Base-by-base conservation (phyloP, 1,140 invertebrate species). In the Hesperophylax magnus region DNA sequence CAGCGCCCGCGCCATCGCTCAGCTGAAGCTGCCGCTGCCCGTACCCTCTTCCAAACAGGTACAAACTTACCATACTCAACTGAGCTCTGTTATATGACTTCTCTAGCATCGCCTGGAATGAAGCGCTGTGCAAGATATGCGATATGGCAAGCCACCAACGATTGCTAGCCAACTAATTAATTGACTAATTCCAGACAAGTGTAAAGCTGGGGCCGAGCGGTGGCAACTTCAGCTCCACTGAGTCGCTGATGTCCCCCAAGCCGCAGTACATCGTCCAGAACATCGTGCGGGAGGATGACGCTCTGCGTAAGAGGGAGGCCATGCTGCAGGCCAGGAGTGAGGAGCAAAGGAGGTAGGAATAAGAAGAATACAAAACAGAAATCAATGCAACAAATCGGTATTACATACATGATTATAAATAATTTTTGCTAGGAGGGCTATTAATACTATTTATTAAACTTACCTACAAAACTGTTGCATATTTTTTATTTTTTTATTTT, bases 301-400 rank as follows among this genome's bases (percentile, higher is more conserved):
- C 79, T 31, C 2, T 56, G 3, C 39, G 52, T 11, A 81, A 81
- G 52, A 67, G 22, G 17, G 74, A 81, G 9, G 71, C 60, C 27
- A 17, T 76, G 39, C 22, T 77, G 31, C 39, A 67, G 5, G 79
- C 79, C 11, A 67, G 24, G 24, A 69, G 8, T 67, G 74, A 76
- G 52, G 72, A 77, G 31, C 34, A 81, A 27, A 81, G 54, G 47
- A 63, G 52, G 79, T 81, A 81, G 22, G 39, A 11, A 14, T 0
- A 9, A 7, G n/a, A 4, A 18, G 0, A 18, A 58, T 58, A 58
- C 17, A 1, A 58, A 58, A 58, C n/a, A 58, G n/a, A 58, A 58
- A 58, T 22, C 20, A 58, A 47, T 8, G 8, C 27, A 27, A 27
- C 27, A 27, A 27, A 27, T 5, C 27, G 5, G 27, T 27, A 27